Evolutionary conservation across 2,797 vertebrate species (phyloP).

Genomic region (Spinus pinus): DNA sequence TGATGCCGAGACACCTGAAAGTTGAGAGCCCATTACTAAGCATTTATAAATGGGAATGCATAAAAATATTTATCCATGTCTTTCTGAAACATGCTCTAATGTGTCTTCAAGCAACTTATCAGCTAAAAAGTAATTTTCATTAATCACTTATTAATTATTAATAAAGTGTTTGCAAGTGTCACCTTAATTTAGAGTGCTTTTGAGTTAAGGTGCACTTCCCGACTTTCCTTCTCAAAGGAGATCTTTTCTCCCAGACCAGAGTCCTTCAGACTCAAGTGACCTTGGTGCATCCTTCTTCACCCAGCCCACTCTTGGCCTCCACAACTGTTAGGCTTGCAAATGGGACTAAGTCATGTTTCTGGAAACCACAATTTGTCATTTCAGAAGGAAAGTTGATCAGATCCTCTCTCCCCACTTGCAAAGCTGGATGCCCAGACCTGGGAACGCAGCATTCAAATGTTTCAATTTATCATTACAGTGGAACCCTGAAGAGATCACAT

Average conservation of each 20-base stretch:
- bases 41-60: constrained; percentile 57
- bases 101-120: constrained; percentile 59
- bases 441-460: constrained; percentile 52
- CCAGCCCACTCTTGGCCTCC: not conserved
- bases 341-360: not conserved
- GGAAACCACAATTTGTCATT: constrained; percentile 52
- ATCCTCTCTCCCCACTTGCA: not conserved
- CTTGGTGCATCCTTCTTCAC: not conserved
- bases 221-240: not conserved
- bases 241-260: not conserved
- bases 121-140: constrained; percentile 64
- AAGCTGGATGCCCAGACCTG: constrained; percentile 13
- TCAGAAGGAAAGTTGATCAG: constrained; percentile 32
- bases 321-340: not conserved
- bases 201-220: constrained; percentile 1
- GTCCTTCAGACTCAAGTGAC: constrained; percentile 14
- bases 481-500: constrained; percentile 72
- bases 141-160: constrained; percentile 74
- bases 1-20: constrained; percentile 51
- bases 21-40: constrained; percentile 65
- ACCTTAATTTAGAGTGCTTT: constrained; percentile 60
- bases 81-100: constrained; percentile 54
- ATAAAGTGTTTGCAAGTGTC: constrained; percentile 58
- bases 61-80: constrained; percentile 70
- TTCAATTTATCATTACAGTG: constrained; percentile 71